These are phyloP conservation scores for Yponomeuta malinellus DNA, from an alignment of 2,888 invertebrate species.

Conservation along the genomic window DNA sequence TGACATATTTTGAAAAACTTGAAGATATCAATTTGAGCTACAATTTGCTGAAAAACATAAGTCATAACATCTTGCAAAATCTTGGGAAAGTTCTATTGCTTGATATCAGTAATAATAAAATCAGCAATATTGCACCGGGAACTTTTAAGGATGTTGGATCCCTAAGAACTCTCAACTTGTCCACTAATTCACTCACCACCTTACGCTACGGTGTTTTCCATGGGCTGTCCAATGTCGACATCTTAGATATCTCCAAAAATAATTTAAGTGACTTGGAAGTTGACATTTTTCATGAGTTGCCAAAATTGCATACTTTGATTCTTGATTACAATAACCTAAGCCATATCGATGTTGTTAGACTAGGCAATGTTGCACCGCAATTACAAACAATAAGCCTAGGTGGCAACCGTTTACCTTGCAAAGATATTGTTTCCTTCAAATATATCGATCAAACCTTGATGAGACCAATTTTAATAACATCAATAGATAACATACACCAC, in stretches of 20 bases:
- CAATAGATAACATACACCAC: neutral
- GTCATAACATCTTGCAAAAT: neutral
- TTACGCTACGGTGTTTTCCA: neutral
- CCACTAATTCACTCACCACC: neutral
- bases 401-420: neutral
- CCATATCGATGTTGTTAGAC: neutral
- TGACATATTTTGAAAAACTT: neutral
- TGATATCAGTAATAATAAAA: neutral
- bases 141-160: neutral
- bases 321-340: neutral
- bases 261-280: neutral
- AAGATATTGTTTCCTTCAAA: neutral
- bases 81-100: neutral
- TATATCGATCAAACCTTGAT: neutral
- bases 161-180: neutral
- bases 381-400: neutral
- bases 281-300: neutral
- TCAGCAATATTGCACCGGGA: neutral
- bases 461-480: neutral
- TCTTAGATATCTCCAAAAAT: neutral
- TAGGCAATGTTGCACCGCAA: neutral
- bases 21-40: neutral
- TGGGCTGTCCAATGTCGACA: neutral
- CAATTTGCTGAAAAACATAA: neutral
- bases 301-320: neutral